phyloP scores from a whole-genome alignment of 1,140 invertebrate species.

The roundworm (Caenorhabditis elegans) region DNA sequence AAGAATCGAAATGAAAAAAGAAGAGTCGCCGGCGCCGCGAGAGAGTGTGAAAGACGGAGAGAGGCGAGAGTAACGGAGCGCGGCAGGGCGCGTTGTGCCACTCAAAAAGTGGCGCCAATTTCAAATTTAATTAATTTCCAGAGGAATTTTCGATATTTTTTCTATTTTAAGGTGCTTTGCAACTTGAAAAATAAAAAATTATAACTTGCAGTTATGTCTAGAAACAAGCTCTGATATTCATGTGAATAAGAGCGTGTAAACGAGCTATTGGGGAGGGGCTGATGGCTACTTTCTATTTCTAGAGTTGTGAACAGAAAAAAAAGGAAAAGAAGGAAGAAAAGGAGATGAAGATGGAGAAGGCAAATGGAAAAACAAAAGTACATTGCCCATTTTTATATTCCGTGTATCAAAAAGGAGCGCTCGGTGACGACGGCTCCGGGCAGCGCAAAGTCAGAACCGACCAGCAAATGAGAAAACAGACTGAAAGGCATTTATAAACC shows the following conservation, averaged over 20 bases:
- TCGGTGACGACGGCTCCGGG: too few relatives aligned
- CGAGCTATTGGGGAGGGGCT: background rate
- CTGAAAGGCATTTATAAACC: background rate
- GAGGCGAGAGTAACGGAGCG: background rate
- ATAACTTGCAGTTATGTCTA: too few relatives aligned
- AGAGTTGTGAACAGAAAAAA: background rate
- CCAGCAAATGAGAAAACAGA: background rate
- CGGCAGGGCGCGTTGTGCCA: background rate
- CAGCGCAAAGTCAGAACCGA: background rate
- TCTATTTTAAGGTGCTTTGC: background rate
- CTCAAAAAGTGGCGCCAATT: background rate
- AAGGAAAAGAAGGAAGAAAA: background rate
- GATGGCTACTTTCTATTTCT: constrained; percentile 16
- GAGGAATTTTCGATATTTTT: too few relatives aligned
- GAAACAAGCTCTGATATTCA: constrained; percentile 1
- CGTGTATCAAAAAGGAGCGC: too few relatives aligned
- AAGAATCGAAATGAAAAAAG: background rate
- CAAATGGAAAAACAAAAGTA: constrained; percentile 8
- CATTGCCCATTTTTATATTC: background rate
- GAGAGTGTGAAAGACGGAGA: background rate
- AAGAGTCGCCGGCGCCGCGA: background rate
- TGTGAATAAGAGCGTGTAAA: background rate
- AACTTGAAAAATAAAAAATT: background rate
- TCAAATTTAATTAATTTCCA: too few relatives aligned
- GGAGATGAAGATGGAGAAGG: too few relatives aligned